These are phyloP conservation scores for Drosophila quasianomalipes DNA, from an alignment of 2,888 invertebrate genomes.

Conservation along the genomic window DNA sequence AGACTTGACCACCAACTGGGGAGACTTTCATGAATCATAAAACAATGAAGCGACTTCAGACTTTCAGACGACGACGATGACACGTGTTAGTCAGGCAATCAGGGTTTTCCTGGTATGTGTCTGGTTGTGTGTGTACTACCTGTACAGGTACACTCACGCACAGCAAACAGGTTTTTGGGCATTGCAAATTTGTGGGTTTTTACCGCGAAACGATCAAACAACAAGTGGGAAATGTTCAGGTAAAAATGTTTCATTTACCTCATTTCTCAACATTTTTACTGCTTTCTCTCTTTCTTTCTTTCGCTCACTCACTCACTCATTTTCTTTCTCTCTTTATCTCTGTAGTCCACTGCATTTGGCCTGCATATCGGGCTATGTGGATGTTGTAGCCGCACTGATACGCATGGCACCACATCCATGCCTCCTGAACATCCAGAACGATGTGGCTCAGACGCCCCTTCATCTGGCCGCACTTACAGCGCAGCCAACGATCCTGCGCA, in stretches of 20 bases:
- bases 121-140: slow-evolving; percentile 32
- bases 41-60: slow-evolving; percentile 48
- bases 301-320: not conserved
- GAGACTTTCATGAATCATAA: slow-evolving; percentile 75
- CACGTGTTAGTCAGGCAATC: slow-evolving; percentile 73
- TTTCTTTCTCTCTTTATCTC: slow-evolving; percentile 46
- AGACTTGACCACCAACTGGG: slow-evolving; percentile 49
- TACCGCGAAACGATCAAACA: slow-evolving; percentile 28
- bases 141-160: slow-evolving; percentile 12
- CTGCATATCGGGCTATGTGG: slow-evolving; percentile 91
- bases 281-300: slow-evolving; percentile 14
- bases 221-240: slow-evolving; percentile 61
- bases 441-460: slow-evolving; percentile 92
- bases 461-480: slow-evolving; percentile 93
- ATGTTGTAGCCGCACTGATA: slow-evolving; percentile 91
- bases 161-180: slow-evolving; percentile 66
- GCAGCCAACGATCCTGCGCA: slow-evolving; percentile 90
- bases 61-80: slow-evolving; percentile 25
- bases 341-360: slow-evolving; percentile 94
- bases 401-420: slow-evolving; percentile 91
- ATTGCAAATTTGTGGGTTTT: slow-evolving; percentile 59
- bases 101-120: slow-evolving; percentile 73
- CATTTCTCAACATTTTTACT: slow-evolving; percentile 18
- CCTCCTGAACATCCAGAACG: slow-evolving; percentile 92
- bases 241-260: slow-evolving; percentile 32